Conservation (phyloP, 2,113 vertebrate species). For the Heliornis fulica region DNA sequence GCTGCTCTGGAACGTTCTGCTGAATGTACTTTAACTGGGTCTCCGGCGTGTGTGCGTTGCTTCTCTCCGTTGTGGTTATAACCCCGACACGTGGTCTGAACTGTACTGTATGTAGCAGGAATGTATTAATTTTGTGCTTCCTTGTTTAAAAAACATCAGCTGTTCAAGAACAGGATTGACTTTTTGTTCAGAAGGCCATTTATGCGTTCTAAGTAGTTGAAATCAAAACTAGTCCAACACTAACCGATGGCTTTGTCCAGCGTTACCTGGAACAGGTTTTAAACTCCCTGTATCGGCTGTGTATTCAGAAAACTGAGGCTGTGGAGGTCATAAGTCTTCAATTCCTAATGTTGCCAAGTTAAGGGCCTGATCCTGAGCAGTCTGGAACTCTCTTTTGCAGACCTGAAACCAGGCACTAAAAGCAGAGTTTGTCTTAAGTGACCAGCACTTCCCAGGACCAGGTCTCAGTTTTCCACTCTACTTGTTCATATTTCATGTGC, state of each 20-base stretch:
- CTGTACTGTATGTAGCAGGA: slow-evolving; percentile 26
- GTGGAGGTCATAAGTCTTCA: background rate
- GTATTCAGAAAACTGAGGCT: slow-evolving; percentile 2
- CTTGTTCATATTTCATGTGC: background rate
- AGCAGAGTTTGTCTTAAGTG: background rate
- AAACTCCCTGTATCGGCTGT: background rate
- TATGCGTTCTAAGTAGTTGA: slow-evolving; percentile 29
- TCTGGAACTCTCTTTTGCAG: background rate
- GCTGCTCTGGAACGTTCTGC: slow-evolving; percentile 57
- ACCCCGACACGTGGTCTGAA: background rate
- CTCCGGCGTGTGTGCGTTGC: background rate
- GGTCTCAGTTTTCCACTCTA: background rate
- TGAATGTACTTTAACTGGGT: slow-evolving; percentile 70
- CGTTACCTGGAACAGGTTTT: background rate
- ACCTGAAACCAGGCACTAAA: background rate
- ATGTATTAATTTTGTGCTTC: slow-evolving; percentile 74
- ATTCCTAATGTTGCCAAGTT: background rate
- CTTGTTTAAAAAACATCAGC: slow-evolving; percentile 58
- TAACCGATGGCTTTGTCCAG: background rate
- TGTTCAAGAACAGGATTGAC: slow-evolving; percentile 56
- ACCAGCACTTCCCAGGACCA: background rate
- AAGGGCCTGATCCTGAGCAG: background rate
- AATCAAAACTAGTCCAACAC: background rate
- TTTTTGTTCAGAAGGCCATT: slow-evolving; percentile 77
- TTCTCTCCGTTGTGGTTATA: slow-evolving; percentile 10